Base-by-base conservation (phyloP, 2,888 invertebrate genomes). In the Aphidoletes aphidimyza region DNA sequence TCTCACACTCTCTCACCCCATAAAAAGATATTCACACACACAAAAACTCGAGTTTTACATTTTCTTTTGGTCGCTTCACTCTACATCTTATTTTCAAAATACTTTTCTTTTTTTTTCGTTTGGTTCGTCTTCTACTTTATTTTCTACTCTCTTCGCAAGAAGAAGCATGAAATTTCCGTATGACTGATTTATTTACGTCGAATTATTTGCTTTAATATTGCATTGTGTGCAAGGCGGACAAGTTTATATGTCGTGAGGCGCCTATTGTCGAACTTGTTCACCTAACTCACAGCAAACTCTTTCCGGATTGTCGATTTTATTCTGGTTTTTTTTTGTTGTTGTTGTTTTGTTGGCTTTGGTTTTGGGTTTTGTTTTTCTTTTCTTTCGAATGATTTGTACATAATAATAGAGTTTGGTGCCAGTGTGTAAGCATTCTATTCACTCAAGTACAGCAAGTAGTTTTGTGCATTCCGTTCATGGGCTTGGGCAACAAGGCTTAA, bases 91-190 rank as follows among this genome's bases (percentile, higher is more conserved):
- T 42, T 42, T 42, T 6, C 9, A 8, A 5, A 2, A 5, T 54
- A 3, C 36, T 78, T 78, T 81, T 81, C 3, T 22, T 81, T n/a
- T 37, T 22, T n/a, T 37, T 37, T 69, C 19, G 36, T 81, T 8
- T 36, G 36, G 17, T 1, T 37, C 2, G n/a, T 81, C 37, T 37
- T 81, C 37, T 81, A 1, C 37, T 36, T 78, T 34, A 8, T 78
- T 8, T 78, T 78, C n/a, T n/a, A n/a, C n/a, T 78, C 3, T 78
- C 19, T 1, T 36, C 1, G 5, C 17, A 19, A 81, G n/a, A n/a
- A n/a, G n/a, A 81, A 78, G 78, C 36, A 78, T 78, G 36, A 78
- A 81, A 37, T 81, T 81, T 81, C 81, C 81, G 81, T 81, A 22
- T 81, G 81, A 81, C 81, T 81, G 81, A 81, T 81, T 81, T 37